Base-by-base conservation (phyloP, 2,113 vertebrate species). In the Festucalex cinctus region DNA sequence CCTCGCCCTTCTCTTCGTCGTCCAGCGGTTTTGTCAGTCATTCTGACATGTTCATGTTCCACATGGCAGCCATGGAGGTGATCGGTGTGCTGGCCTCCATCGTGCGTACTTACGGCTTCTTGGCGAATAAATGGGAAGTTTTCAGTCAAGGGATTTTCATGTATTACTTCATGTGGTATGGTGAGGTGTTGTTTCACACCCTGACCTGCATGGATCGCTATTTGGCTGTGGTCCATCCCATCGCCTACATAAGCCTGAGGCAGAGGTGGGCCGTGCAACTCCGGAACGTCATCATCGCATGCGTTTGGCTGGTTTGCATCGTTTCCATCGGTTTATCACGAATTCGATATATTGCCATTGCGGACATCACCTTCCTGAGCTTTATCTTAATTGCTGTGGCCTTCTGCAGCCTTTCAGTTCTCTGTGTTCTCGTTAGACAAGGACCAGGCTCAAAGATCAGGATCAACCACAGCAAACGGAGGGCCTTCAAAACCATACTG, bases 191-290 rank as follows among this genome's bases (percentile, higher is more conserved):
- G 3, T 68, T 66, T 36, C 68, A 74, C 6, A 12, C 28, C 1
- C 58, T 80, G 26, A 70, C 63, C 43, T 67, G 76, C 36, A 0
- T 67, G 8, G 73, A 80, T n/a, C 69, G 43, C 17, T 80, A 76
- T 70, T 16, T 80, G 66, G 77, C 77, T 0, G 70, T 69, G 0
- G 51, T 76, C 8, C 66, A 66, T 39, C 77, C 77, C 9, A 0
- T 76, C 24, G 17, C 24, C n/a, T 79, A 79, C 49, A 57, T 56
- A 24, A 19, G 51, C 12, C 63, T 69, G 43, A 36, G 17, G 10
- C 32, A 44, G 12, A 6, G 14, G 10, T 13, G 8, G 2, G 20
- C 32, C 0, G 16, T 63, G 4, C 39, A 12, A 26, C 36, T 59
- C 14, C 28, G 66, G 35, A 57, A 69, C 3, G 36, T 67, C 26